phyloP scores from a whole-genome alignment of 2,113 vertebrate species.

The Clarias batrachus region DNA sequence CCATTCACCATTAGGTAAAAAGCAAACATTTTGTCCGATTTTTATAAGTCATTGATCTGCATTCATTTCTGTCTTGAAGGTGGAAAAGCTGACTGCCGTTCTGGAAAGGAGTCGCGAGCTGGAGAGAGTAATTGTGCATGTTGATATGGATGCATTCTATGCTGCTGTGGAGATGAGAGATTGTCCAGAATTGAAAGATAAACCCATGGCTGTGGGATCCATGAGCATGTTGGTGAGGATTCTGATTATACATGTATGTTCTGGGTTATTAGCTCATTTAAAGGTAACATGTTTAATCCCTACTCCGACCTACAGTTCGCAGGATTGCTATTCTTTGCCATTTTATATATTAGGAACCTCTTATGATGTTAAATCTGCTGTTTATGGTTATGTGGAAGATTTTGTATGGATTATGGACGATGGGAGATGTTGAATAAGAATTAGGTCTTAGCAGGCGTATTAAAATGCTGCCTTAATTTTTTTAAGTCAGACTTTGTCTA shows the following conservation, averaged over 20 bases:
- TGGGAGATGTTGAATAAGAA: not conserved
- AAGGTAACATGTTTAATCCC: not conserved
- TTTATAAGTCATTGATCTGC: not conserved
- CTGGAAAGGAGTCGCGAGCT: conserved; percentile 85
- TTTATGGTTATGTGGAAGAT: not conserved
- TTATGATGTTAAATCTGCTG: not conserved
- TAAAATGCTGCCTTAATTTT: not conserved
- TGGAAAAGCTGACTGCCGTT: conserved; percentile 75
- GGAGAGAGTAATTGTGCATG: conserved; percentile 84
- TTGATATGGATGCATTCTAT: conserved; percentile 98
- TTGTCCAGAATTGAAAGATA: conserved; percentile 85
- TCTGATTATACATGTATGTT: not conserved
- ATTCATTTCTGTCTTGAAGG: conserved; percentile 64
- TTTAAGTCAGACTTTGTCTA: not conserved
- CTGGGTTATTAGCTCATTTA: not conserved
- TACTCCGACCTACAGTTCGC: not conserved
- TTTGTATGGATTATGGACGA: not conserved
- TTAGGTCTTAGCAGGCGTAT: not conserved
- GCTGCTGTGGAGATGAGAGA: conserved; percentile 97
- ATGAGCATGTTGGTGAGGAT: conserved; percentile 91
- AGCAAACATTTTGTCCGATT: not conserved
- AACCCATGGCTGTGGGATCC: conserved; percentile 93
- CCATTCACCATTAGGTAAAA: not conserved
- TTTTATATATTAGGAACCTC: not conserved
- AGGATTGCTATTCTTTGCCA: not conserved